Conservation (phyloP, 2,797 vertebrate species). For the Characodon lateralis region DNA sequence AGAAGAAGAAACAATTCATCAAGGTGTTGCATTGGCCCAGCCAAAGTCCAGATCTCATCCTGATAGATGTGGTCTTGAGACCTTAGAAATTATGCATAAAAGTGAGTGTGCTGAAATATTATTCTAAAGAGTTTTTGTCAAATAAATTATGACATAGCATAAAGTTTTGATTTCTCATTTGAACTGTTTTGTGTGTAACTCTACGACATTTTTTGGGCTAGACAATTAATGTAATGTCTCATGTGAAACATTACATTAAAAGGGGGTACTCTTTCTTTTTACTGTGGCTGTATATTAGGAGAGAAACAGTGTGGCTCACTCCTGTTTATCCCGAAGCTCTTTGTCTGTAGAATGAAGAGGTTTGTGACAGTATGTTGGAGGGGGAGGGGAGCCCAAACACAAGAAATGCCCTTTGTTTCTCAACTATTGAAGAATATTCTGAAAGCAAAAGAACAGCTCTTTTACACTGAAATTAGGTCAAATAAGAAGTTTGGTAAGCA, state of each 20-base stretch:
- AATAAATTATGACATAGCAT: not conserved
- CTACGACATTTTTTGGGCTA: not conserved
- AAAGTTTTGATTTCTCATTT: not conserved
- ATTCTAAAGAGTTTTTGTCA: not conserved
- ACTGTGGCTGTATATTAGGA: not conserved
- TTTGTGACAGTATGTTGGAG: slow-evolving; percentile 54
- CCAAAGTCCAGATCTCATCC: not conserved
- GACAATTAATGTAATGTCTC: not conserved
- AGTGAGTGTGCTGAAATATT: not conserved
- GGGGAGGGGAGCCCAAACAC: slow-evolving; percentile 63
- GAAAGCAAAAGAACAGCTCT: slow-evolving; percentile 40
- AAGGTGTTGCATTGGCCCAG: not conserved
- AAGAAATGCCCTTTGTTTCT: slow-evolving; percentile 73
- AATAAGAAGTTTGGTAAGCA: slow-evolving; percentile 51
- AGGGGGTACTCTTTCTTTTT: not conserved
- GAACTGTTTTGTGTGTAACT: not conserved
- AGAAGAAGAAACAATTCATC: not conserved
- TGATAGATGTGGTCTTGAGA: not conserved
- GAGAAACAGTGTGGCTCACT: slow-evolving; percentile 21
- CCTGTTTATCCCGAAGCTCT: slow-evolving; percentile 60
- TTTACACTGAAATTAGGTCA: slow-evolving; percentile 38
- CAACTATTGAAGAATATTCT: slow-evolving; percentile 69
- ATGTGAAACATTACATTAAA: not conserved
- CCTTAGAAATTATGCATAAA: not conserved
- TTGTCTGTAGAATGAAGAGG: slow-evolving; percentile 61